These are phyloP conservation scores for Nothura maculosa DNA, from an alignment of 2,797 vertebrate genomes.

Conservation along the genomic window DNA sequence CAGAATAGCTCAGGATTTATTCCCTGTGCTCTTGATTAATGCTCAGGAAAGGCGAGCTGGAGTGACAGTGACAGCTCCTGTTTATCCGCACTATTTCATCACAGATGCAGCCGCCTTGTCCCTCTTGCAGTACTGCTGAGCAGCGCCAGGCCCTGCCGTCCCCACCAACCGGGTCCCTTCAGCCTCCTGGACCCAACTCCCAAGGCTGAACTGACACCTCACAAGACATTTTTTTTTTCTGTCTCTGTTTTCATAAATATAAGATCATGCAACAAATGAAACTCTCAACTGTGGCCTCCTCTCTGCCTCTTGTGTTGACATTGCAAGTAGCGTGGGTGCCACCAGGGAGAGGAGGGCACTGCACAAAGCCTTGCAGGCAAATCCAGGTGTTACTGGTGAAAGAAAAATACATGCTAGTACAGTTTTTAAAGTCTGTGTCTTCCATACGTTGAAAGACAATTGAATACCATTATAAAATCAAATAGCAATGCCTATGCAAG, in stretches of 20 bases:
- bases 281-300: too few species aligned
- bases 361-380: not conserved
- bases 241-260: not conserved
- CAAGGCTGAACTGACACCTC: not conserved
- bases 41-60: not conserved
- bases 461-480: not conserved
- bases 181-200: not conserved
- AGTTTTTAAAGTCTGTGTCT: not conserved
- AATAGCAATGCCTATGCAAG: not conserved
- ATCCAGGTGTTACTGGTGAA: not conserved
- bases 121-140: not conserved
- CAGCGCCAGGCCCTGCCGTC: not conserved
- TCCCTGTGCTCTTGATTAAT: not conserved
- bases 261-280: not conserved
- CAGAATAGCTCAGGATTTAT: not conserved
- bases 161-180: not conserved
- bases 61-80: not conserved
- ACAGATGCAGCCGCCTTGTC: not conserved
- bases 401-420: fast-evolving
- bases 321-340: not conserved
- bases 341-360: not conserved
- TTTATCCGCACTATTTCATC: too few species aligned
- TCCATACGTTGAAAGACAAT: not conserved
- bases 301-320: fast-evolving
- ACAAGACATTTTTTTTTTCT: not conserved